These are phyloP conservation scores for Hirtodrosophila histrioides DNA, from an alignment of 2,888 invertebrate genomes.

Conservation along the genomic window DNA sequence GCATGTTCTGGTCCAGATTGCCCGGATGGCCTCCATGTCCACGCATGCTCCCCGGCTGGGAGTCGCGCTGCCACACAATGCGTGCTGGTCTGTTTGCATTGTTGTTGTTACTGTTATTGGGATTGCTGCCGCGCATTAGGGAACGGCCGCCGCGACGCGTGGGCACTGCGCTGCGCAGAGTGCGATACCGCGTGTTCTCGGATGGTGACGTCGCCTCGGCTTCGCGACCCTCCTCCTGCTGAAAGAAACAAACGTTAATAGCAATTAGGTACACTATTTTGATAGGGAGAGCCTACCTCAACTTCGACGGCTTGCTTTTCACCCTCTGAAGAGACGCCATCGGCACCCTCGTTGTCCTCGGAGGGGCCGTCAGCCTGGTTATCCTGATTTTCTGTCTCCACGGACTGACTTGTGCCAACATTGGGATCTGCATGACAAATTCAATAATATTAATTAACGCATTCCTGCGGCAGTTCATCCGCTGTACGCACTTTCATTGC, in stretches of 20 bases:
- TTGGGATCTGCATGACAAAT: slow-evolving; percentile 61
- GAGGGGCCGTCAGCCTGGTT: slow-evolving; percentile 78
- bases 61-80: slow-evolving; percentile 86
- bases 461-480: not conserved
- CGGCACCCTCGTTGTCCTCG: slow-evolving; percentile 83
- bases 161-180: slow-evolving; percentile 79
- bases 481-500: slow-evolving; percentile 74
- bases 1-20: slow-evolving; percentile 48
- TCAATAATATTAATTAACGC: not conserved
- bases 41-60: slow-evolving; percentile 44
- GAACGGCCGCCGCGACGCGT: slow-evolving; percentile 81
- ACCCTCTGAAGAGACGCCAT: slow-evolving; percentile 87
- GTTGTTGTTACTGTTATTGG: slow-evolving; percentile 47
- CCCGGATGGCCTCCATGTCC: slow-evolving; percentile 65
- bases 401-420: slow-evolving; percentile 85
- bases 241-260: not conserved
- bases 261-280: too few relatives aligned
- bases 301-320: slow-evolving; percentile 86
- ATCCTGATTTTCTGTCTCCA: slow-evolving; percentile 83
- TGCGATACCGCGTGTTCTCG: slow-evolving; percentile 86
- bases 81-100: slow-evolving; percentile 86
- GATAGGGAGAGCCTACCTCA: slow-evolving; percentile 67
- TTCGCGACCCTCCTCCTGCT: slow-evolving; percentile 90
- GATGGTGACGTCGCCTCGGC: slow-evolving; percentile 90
- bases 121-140: slow-evolving; percentile 76